Evolutionary conservation across 1,140 invertebrate species (phyloP), one percentile per base, ranked within the genome.

Genomic region (Pseudoatta argentina): DNA sequence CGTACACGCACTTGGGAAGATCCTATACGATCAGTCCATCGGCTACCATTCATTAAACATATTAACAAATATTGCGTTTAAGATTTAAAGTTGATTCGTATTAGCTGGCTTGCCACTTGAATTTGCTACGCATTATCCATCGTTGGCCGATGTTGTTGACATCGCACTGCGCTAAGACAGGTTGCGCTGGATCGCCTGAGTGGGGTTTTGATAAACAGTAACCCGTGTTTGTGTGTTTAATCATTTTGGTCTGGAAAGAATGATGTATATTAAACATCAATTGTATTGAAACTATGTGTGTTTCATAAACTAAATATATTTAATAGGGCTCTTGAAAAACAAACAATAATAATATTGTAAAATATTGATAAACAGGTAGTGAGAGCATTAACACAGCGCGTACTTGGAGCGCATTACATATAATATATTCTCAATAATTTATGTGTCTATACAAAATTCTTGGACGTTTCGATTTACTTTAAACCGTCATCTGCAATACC

Each of bases 41-140:
- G 21, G 14, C 39, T 81, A 69, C 12, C 24, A 92, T 91, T 92
- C 90, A 89, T 91, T 93, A 91, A 92, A 93, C 92, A 92, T 87
- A 91, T 93, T 88, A 94, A 95, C 94, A 93, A 94, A 85, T 92
- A 91, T 94, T 92, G 91, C 87, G 86, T 91, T 71, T 61, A 88
- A 88, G 63, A 91, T 67, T 90, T 87, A 44, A 48, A 72, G 67
- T 71, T 85, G 85, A 75, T 89, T 79, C 76, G 88, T 95, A 95
- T 94, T 95, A 95, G 94, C 95, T 95, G 71, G 98, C 98, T 96
- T 99, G 98, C 98, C 98, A 99, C 95, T 98, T 98, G 94, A 99
- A 99, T 95, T 99, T 98, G 86, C 97, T 97, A 93, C 98, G 97
- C 98, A 99, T 99, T 69, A 98, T 96, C 99, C 99, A 99, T 93